phyloP scores from a whole-genome alignment of 1,140 invertebrate species.

The Drosophila ironensis region DNA sequence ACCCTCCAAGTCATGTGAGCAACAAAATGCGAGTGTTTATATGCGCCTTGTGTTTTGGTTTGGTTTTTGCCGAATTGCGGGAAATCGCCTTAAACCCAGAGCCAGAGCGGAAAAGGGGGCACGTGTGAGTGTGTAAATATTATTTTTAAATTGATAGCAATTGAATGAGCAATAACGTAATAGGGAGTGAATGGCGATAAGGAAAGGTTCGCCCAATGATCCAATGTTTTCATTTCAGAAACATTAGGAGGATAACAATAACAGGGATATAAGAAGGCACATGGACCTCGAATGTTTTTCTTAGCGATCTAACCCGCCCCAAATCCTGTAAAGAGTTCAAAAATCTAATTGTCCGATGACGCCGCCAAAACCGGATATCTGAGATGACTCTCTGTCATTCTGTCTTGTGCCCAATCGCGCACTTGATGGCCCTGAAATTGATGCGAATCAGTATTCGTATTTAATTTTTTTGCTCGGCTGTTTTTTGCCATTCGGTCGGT shows the following conservation, averaged over 20 bases:
- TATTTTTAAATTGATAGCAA: slow-evolving; percentile 73
- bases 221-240: background rate
- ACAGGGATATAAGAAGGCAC: background rate
- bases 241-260: background rate
- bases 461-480: background rate
- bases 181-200: slow-evolving; percentile 47
- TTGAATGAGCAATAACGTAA: slow-evolving; percentile 71
- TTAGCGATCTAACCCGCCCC: no score
- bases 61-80: slow-evolving; percentile 1
- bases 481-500: background rate
- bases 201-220: background rate
- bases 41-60: slow-evolving; percentile 54
- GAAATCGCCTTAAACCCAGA: slow-evolving; percentile 37
- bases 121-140: slow-evolving; percentile 70
- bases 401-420: slow-evolving; percentile 38
- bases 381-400: slow-evolving; percentile 6
- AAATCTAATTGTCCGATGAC: background rate
- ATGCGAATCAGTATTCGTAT: slow-evolving; percentile 40
- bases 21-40: slow-evolving; percentile 57
- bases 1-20: slow-evolving; percentile 35
- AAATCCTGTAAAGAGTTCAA: slow-evolving; percentile 31
- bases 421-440: slow-evolving; percentile 60
- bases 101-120: slow-evolving; percentile 8
- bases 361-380: slow-evolving; percentile 13
- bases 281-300: no score